Evolutionary conservation across 2,113 vertebrate species (phyloP).

Genomic region (Oreochromis aureus): DNA sequence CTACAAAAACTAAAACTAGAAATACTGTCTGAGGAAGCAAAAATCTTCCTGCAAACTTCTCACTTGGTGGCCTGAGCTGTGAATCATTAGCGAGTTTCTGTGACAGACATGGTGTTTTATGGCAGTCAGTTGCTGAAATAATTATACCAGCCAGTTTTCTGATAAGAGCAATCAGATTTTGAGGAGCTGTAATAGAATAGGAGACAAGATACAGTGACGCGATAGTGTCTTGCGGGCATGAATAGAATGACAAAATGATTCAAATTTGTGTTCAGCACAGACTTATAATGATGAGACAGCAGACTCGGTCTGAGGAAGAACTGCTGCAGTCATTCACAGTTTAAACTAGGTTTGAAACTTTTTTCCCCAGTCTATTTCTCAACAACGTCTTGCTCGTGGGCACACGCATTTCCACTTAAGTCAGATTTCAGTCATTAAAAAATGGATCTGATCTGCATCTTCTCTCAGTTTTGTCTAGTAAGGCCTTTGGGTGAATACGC

Average conservation of each 20-base stretch:
- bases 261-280: background rate
- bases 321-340: background rate
- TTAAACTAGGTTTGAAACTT: background rate
- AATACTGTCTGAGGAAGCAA: background rate
- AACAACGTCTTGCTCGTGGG: background rate
- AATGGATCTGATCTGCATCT: background rate
- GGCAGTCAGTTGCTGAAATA: background rate
- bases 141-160: background rate
- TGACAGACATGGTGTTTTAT: background rate
- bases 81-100: background rate
- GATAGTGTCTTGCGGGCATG: background rate
- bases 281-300: background rate
- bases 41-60: background rate
- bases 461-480: background rate
- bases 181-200: background rate
- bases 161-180: conserved; percentile 12
- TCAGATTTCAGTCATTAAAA: background rate
- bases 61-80: background rate
- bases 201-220: conserved; percentile 2
- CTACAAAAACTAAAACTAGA: background rate
- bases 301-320: background rate
- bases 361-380: background rate
- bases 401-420: background rate
- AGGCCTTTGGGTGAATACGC: background rate
- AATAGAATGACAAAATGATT: background rate